These are phyloP conservation scores for Anthrax anthrax DNA, from an alignment of 2,888 invertebrate genomes.

Conservation along the genomic window DNA sequence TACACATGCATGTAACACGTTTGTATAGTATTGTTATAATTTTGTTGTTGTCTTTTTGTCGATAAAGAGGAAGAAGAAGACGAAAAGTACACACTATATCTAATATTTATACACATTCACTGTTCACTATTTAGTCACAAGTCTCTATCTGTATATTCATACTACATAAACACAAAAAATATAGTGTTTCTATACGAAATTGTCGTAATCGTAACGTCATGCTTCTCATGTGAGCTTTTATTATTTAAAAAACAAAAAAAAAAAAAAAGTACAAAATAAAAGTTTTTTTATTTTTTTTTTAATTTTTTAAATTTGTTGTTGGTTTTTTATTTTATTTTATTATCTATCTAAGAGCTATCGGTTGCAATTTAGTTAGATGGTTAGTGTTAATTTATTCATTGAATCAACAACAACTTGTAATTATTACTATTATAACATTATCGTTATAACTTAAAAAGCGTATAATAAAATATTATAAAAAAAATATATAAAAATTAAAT, in stretches of 20 bases:
- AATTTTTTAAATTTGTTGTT: not conserved
- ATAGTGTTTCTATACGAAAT: too few relatives aligned
- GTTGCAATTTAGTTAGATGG: constrained; percentile 17
- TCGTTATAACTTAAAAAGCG: not conserved
- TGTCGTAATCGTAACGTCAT: not conserved
- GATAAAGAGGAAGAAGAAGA: too few relatives aligned
- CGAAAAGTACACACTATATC: too few relatives aligned
- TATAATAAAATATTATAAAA: not conserved
- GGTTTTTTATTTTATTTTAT: not conserved
- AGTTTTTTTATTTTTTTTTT: too few relatives aligned
- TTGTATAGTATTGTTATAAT: too few relatives aligned
- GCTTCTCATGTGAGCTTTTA: constrained; percentile 2
- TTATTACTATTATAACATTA: not conserved
- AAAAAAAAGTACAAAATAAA: not conserved
- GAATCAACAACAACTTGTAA: constrained; percentile 26
- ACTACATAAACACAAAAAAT: too few relatives aligned
- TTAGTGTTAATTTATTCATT: constrained; percentile 36
- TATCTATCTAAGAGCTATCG: constrained; percentile 6
- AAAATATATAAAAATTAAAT: not conserved
- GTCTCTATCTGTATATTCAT: too few relatives aligned
- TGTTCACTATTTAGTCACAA: too few relatives aligned
- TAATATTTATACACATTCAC: too few relatives aligned
- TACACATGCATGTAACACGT: too few relatives aligned
- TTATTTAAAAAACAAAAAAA: not conserved
- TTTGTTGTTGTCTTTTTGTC: too few relatives aligned